Conservation (phyloP, 2,797 vertebrate genomes). For the Ficedula albicollis region DNA sequence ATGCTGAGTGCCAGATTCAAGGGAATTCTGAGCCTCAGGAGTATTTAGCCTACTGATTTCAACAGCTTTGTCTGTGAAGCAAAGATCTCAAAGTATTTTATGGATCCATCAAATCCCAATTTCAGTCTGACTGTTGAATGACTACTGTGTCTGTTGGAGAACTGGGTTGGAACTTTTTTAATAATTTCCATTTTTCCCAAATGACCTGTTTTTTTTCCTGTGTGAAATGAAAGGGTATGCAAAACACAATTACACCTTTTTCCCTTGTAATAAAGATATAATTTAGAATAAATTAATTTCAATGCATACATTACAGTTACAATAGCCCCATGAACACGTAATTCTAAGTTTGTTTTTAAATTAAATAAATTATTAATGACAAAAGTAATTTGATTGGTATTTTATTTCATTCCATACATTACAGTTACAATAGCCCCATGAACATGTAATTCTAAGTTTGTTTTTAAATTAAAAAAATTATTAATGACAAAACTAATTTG, state of each 20-base stretch:
- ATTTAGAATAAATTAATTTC: neutral
- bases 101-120: neutral
- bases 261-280: neutral
- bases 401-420: neutral
- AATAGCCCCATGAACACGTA: neutral
- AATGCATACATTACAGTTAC: neutral
- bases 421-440: neutral
- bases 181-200: neutral
- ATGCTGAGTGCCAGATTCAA: neutral
- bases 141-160: neutral
- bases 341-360: neutral
- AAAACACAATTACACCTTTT: neutral
- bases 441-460: neutral
- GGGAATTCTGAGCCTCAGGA: neutral
- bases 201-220: neutral
- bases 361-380: neutral
- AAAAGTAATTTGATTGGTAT: neutral
- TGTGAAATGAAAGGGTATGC: neutral
- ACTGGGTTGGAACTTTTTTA: neutral
- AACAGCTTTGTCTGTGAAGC: neutral
- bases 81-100: neutral
- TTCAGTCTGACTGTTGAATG: neutral
- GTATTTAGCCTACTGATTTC: conserved; percentile 10
- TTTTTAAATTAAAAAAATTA: neutral
- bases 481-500: neutral